Conservation (phyloP, 2,797 vertebrate genomes). For the Peromyscus melanophrys region DNA sequence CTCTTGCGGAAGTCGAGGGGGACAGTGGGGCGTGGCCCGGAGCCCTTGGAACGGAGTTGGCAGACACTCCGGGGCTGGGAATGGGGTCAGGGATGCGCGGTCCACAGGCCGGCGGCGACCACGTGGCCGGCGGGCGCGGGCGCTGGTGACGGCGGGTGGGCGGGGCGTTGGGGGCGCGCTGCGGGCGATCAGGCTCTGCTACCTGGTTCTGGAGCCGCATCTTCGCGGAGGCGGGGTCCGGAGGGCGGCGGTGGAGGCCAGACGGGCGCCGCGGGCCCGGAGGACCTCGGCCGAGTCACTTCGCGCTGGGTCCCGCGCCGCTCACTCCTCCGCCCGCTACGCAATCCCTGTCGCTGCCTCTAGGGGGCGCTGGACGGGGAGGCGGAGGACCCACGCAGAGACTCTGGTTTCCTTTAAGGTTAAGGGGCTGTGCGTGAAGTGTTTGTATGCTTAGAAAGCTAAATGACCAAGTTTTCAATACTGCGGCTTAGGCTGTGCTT, state of each 20-base stretch:
- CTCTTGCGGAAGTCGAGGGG: background rate
- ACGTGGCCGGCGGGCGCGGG: constrained; percentile 42
- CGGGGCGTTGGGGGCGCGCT: constrained; percentile 23
- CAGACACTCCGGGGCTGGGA: background rate
- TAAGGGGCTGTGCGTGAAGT: background rate
- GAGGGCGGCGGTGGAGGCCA: background rate
- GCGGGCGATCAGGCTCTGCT: background rate
- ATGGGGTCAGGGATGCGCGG: background rate
- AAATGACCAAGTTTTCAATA: background rate
- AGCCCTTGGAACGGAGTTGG: background rate
- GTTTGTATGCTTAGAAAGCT: background rate
- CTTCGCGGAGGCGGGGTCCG: background rate
- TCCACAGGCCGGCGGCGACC: background rate
- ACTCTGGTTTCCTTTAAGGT: background rate
- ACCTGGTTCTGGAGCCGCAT: constrained; percentile 83
- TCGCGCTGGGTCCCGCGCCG: background rate
- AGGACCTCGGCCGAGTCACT: background rate
- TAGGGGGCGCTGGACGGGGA: constrained; percentile 71
- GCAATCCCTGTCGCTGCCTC: constrained; percentile 14
- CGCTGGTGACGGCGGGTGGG: constrained; percentile 47
- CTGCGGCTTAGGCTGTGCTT: background rate
- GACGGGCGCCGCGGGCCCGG: background rate
- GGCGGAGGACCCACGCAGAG: accelerated
- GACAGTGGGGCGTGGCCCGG: background rate
- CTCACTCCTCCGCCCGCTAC: background rate